Percentiles rank a stretch among this genome's conserved stretches.
Evolutionary conservation across 2,888 invertebrate genomes (phyloP).

Genomic region (Yponomeuta malinellus): DNA sequence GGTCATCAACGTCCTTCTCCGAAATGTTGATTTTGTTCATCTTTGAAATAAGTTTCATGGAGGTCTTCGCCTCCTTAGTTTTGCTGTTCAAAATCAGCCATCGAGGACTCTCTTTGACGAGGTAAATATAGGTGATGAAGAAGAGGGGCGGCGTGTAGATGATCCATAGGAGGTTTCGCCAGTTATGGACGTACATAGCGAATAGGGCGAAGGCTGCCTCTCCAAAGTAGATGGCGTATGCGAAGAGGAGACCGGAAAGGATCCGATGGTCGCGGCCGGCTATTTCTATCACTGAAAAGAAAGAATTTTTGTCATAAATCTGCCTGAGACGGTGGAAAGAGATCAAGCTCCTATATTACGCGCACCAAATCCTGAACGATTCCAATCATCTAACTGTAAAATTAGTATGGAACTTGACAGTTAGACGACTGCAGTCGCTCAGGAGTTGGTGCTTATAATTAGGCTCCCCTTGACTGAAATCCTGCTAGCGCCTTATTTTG

Average conservation of each 20-base stretch:
- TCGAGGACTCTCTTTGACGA: slow-evolving; percentile 52
- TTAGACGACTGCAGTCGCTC: no score
- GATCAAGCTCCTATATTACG: no score
- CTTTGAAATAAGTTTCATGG: slow-evolving; percentile 38
- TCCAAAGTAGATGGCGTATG: slow-evolving; percentile 51
- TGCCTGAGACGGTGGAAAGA: no score
- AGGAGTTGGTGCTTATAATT: no score
- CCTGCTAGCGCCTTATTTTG: no score
- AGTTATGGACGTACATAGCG: slow-evolving; percentile 51
- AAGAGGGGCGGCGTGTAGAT: slow-evolving; percentile 49
- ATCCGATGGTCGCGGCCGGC: slow-evolving; percentile 43
- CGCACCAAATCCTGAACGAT: no score
- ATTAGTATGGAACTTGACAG: no score
- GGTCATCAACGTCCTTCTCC: slow-evolving; percentile 35
- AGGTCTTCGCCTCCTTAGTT: slow-evolving; percentile 41
- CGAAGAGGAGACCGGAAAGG: slow-evolving; percentile 47
- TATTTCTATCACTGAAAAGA: slow-evolving; percentile 52
- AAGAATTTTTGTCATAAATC: slow-evolving; percentile 16
- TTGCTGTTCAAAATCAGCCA: slow-evolving; percentile 57
- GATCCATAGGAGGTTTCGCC: slow-evolving; percentile 50
- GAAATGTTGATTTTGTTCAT: slow-evolving; percentile 46
- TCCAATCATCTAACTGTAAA: no score
- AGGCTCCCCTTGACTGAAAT: no score
- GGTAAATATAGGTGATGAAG: slow-evolving; percentile 37
- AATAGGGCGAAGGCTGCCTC: slow-evolving; percentile 48